Base-by-base conservation (phyloP, 2,888 invertebrate genomes). In the Itoplectis maculator region DNA sequence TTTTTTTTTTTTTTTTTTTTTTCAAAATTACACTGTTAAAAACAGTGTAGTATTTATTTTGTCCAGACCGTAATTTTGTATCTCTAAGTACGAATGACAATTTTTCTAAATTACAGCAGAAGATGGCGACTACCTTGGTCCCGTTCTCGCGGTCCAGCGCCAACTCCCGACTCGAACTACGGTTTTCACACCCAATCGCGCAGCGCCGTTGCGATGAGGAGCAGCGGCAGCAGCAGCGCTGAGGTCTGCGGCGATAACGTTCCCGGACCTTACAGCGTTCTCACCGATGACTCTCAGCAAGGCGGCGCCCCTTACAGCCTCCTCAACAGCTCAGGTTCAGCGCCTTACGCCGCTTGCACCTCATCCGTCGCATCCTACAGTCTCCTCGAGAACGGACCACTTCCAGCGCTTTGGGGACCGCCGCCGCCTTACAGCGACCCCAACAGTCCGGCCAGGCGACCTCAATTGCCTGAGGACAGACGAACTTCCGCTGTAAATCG, bases 381-480 rank as follows among this genome's bases (percentile, higher is more conserved):
- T 66, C 92, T 93, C 63, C 78, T 92, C 42, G 92, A 93, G 65
- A 84, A 83, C 13, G 84, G 90, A 0, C 89, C 92, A 0, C 91
- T 92, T 2, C 92, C 92, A 0, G 79, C 76, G 11, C 85, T 97
- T 18, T 97, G 97, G 97, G 98, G 97, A 0, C 98, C 97, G 0
- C 97, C 97, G 0, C 97, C 98, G 0, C 97, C 97, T 0, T 98
- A 98, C 90, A 97, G 97, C 79, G 96, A 97, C 69, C 96, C 96
- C 47, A 97, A 97, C 87, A 95, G 95, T 84, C 95, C 95, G 0
- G 95, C 95, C 0, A 92, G 95, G 81, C 93, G 95, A 49, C 90
- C 92, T 0, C 92, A 91, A 72, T 87, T 90, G 4, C 65, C 86
- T 56, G 88, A 86, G 4, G 82, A 79, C 18, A 42, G 83, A 29